These are phyloP conservation scores for Pogona vitticeps DNA, from an alignment of 2,113 vertebrate genomes.

Conservation along the genomic window DNA sequence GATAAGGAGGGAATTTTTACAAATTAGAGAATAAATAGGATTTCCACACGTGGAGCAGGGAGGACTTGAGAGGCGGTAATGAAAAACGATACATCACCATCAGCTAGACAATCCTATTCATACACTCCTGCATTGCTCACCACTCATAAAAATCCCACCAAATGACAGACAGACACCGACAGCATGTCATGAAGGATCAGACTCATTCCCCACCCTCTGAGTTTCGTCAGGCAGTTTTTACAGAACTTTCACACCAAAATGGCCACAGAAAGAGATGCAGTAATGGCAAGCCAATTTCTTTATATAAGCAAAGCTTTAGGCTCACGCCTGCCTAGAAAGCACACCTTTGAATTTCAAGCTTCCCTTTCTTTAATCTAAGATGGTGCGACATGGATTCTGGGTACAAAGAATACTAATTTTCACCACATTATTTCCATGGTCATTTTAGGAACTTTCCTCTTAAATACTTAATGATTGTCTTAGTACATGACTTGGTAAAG, in stretches of 20 bases:
- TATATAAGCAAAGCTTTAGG: neutral
- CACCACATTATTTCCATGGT: neutral
- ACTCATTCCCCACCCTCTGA: conserved; percentile 3
- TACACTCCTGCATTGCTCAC: conserved; percentile 94
- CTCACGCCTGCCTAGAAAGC: neutral
- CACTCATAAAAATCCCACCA: conserved; percentile 89
- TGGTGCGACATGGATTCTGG: neutral
- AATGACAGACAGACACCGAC: conserved; percentile 78
- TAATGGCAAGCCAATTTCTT: neutral
- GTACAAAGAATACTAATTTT: neutral
- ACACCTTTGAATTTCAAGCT: neutral
- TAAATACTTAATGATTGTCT: neutral
- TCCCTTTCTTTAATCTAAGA: neutral
- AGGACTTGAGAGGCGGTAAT: conserved; percentile 96
- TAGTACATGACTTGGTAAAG: neutral
- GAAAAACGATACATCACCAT: conserved; percentile 99
- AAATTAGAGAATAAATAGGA: conserved; percentile 99
- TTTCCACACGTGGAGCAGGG: conserved; percentile 95
- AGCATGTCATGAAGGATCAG: conserved; percentile 14
- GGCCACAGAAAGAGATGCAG: neutral
- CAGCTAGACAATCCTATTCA: conserved; percentile 97
- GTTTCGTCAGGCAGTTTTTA: neutral
- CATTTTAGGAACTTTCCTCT: neutral
- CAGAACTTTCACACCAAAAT: conserved; percentile 1
- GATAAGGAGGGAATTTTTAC: conserved; percentile 96